Conservation (phyloP, 2,797 vertebrate genomes). For the Liparis tanakae region DNA sequence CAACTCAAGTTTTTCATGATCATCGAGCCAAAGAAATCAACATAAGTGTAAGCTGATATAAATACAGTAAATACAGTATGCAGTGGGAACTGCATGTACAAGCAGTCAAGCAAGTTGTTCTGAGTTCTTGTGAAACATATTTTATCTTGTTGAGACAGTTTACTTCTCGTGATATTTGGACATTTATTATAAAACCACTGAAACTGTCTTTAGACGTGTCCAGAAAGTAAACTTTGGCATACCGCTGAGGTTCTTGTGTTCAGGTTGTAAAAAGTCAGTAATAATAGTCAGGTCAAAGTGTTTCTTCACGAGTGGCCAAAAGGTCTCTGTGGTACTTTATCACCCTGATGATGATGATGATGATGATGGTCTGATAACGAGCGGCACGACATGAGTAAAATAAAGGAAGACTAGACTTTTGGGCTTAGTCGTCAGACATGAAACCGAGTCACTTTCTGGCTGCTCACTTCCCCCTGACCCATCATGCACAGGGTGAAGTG, state of each 20-base stretch:
- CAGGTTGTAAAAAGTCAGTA: neutral
- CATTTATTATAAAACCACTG: neutral
- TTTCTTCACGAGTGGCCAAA: neutral
- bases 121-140: neutral
- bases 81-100: neutral
- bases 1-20: too few relatives aligned
- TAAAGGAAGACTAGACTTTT: conserved; percentile 4
- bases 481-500: conserved; percentile 28
- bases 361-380: neutral
- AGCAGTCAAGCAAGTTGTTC: neutral
- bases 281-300: neutral
- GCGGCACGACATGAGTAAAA: conserved; percentile 6
- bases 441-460: too few relatives aligned
- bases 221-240: neutral
- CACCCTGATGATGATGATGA: neutral
- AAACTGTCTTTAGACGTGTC: conserved; percentile 1
- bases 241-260: conserved; percentile 7
- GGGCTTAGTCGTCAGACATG: conserved; percentile 14
- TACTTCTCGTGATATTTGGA: neutral
- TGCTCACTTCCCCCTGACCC: too few relatives aligned
- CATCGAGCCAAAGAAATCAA: too few relatives aligned
- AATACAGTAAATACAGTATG: too few relatives aligned
- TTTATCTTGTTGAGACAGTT: neutral
- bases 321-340: neutral
- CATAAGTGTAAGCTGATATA: too few relatives aligned